These are phyloP conservation scores for Ganaspis sp. DNA, from an alignment of 1,140 invertebrate species.

Conservation along the genomic window DNA sequence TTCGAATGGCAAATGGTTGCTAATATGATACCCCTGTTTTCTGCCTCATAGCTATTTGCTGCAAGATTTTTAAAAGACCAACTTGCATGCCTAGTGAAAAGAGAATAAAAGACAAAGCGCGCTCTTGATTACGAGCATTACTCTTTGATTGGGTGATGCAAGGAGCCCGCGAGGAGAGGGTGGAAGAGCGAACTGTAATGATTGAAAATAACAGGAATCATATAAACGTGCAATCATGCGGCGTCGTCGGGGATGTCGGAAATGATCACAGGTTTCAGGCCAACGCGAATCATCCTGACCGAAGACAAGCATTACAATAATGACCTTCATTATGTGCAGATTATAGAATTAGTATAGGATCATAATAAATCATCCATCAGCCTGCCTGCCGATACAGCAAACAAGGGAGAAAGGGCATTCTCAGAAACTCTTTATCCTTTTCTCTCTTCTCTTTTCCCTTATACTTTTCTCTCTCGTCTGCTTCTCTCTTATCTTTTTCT, in stretches of 20 bases:
- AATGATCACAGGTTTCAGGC: slow-evolving; percentile 62
- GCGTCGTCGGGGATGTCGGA: slow-evolving; percentile 50
- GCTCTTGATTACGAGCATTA: slow-evolving; percentile 65
- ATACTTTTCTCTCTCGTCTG: too few species aligned
- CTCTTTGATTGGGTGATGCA: slow-evolving; percentile 47
- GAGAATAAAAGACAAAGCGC: slow-evolving; percentile 52
- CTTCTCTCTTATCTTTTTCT: slow-evolving; percentile 19
- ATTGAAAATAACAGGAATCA: slow-evolving; percentile 74
- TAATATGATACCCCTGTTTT: slow-evolving; percentile 1
- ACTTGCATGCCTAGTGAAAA: slow-evolving; percentile 43
- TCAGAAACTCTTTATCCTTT: background rate
- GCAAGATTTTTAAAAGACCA: background rate
- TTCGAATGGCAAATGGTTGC: background rate
- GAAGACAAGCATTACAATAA: slow-evolving; percentile 73
- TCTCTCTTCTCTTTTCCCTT: too few species aligned
- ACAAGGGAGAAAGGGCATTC: background rate
- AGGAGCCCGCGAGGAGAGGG: slow-evolving; percentile 31
- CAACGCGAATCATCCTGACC: slow-evolving; percentile 61
- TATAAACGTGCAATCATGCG: slow-evolving; percentile 69
- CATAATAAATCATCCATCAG: slow-evolving; percentile 63
- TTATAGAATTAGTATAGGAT: slow-evolving; percentile 72
- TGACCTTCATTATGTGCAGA: slow-evolving; percentile 69
- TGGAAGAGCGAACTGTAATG: slow-evolving; percentile 60
- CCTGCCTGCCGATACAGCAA: slow-evolving; percentile 7
- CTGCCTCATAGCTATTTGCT: background rate